Percentiles rank a stretch among this genome's conserved stretches.
Evolutionary conservation across 2,797 vertebrate species (phyloP).

Genomic region (Poecilia gillii): DNA sequence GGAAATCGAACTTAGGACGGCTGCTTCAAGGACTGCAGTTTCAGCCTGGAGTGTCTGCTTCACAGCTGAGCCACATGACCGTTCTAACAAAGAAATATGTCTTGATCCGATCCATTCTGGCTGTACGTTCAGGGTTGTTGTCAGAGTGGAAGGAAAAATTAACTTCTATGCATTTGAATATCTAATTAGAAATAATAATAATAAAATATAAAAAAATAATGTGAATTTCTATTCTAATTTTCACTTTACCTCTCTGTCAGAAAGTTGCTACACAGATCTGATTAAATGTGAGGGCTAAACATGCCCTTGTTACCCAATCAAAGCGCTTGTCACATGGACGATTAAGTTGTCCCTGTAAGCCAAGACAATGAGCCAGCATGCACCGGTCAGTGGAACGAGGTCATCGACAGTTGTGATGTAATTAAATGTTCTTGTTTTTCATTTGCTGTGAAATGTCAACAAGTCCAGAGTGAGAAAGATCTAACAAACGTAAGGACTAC

Average conservation of each 20-base stretch:
- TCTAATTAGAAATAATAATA: neutral
- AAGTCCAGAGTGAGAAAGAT: neutral
- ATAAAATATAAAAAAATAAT: neutral
- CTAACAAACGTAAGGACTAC: neutral
- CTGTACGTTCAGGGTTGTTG: neutral
- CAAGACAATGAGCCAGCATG: slow-evolving; percentile 5
- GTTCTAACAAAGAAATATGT: neutral
- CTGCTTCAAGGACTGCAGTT: neutral
- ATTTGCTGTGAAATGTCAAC: neutral
- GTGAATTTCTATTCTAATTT: neutral
- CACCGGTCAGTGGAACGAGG: neutral
- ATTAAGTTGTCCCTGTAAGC: neutral
- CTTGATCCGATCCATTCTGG: neutral
- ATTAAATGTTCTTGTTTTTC: slow-evolving; percentile 1
- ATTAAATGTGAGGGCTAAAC: neutral
- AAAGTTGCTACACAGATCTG: neutral
- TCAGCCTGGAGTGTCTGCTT: neutral
- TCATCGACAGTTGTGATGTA: neutral
- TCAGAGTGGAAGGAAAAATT: neutral
- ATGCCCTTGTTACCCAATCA: neutral
- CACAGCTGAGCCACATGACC: neutral
- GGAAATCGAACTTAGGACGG: neutral
- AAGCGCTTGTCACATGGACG: neutral
- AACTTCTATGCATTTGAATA: neutral
- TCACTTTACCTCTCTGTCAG: neutral